Percentiles rank a stretch among this genome's conserved stretches.
Evolutionary conservation across 2,888 invertebrate genomes (phyloP).

Genomic region (Luffia ferchaultella): DNA sequence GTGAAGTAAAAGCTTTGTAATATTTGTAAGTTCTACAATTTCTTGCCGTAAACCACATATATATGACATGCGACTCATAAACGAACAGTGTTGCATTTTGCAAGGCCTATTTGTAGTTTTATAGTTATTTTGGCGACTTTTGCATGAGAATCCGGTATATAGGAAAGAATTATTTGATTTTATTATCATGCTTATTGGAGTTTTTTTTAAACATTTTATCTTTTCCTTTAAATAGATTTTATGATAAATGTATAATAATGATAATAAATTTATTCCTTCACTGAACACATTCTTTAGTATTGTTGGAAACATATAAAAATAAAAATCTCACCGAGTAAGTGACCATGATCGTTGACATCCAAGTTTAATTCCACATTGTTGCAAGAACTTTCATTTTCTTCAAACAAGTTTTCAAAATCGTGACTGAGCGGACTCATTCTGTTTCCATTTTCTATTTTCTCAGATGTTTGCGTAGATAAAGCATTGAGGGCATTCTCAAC

Average conservation of each 20-base stretch:
- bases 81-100: no score
- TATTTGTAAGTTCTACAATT: no score
- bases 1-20: no score
- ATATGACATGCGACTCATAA: no score
- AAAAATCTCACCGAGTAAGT: conserved; percentile 25
- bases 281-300: not conserved
- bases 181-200: no score
- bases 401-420: conserved; percentile 8
- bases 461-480: not conserved
- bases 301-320: not conserved
- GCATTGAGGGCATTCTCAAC: not conserved
- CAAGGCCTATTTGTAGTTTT: no score
- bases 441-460: not conserved
- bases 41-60: no score
- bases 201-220: not conserved
- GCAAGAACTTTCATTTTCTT: conserved; percentile 22
- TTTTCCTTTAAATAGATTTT: not conserved
- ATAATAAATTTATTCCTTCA: not conserved
- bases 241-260: not conserved
- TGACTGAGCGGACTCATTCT: not conserved
- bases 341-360: conserved; percentile 22
- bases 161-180: no score
- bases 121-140: no score
- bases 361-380: conserved; percentile 34
- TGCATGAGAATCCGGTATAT: no score